phyloP scores from a whole-genome alignment of 1,140 invertebrate genomes.

The Trichonephila clavata region DNA sequence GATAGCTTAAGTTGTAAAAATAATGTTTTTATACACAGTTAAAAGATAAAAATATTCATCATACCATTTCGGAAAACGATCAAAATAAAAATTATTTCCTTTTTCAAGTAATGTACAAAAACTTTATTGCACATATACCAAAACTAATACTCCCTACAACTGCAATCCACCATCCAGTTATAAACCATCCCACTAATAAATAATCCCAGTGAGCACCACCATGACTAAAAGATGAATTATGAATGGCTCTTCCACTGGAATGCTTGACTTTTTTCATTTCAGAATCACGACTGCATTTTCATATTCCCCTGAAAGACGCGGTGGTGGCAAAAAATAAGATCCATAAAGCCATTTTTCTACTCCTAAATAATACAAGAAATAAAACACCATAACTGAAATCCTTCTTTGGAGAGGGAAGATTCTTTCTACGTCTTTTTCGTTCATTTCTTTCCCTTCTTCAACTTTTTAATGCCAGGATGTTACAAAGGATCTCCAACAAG shows the following conservation, averaged over 20 bases:
- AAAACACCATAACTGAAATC: constrained; percentile 52
- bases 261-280: constrained; percentile 23
- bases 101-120: too few relatives aligned
- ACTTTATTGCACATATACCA: too few relatives aligned
- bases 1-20: too few relatives aligned
- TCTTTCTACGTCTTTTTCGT: constrained; percentile 26
- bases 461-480: constrained; percentile 51
- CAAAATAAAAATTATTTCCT: too few relatives aligned
- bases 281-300: constrained; percentile 53
- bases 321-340: background rate
- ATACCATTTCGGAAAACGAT: too few relatives aligned
- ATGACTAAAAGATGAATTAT: background rate
- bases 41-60: too few relatives aligned
- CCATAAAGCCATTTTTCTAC: constrained; percentile 26
- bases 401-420: background rate
- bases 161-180: background rate
- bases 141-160: background rate
- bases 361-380: constrained; percentile 64
- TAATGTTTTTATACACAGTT: too few relatives aligned
- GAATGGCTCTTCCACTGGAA: background rate
- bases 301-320: background rate
- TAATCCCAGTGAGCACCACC: background rate
- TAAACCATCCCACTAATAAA: background rate
- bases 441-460: constrained; percentile 3
- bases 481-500: constrained; percentile 2